Base-by-base conservation (phyloP, 2,888 invertebrate species). In the Drosophila robusta region DNA sequence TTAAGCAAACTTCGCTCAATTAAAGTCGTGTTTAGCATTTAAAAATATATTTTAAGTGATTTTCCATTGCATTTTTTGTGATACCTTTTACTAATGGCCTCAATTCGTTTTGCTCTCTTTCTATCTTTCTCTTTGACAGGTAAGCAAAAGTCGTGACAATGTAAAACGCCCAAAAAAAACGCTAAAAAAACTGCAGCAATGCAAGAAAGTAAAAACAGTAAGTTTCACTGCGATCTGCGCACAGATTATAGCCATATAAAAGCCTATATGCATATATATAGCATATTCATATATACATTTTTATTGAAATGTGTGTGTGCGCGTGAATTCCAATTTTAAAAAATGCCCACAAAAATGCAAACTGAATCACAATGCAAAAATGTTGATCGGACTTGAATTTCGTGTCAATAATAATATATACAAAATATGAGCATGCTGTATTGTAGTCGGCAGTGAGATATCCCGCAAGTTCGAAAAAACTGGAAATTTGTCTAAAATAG, bases 11-110 rank as follows among this genome's bases (percentile, higher is more conserved):
- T 16, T 18, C 11, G 22, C n/a, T 32, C n/a, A 29, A 9, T 1
- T 32, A n/a, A 26, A 34, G 12, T 44, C 47, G 14, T 12, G 38
- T 49, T 46, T 11, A 42, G 51, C n/a, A 38, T 29, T 41, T 26
- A 16, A 32, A 47, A 46, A 12, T 11, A 8, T 38, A 44, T 44
- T 24, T 57, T 55, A 74, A 78, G 52, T 60, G 56, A 68, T 61
- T 69, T 78, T 64, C 58, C 57, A 68, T 52, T 60, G 63, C 62
- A 75, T 38, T 46, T 52, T 12, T 41, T 47, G 46, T 44, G 45
- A 49, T 56, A 83, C 89, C 87, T 83, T 69, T 87, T 81, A 80
- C 89, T 84, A 85, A 84, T 89, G 89, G 80, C 88, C 89, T 61
- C 71, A 87, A 86, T 82, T 80, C 63, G 52, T 14, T 55, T 68